These are phyloP conservation scores for Melinaea marsaeus DNA, from an alignment of 2,888 invertebrate genomes.

Conservation along the genomic window DNA sequence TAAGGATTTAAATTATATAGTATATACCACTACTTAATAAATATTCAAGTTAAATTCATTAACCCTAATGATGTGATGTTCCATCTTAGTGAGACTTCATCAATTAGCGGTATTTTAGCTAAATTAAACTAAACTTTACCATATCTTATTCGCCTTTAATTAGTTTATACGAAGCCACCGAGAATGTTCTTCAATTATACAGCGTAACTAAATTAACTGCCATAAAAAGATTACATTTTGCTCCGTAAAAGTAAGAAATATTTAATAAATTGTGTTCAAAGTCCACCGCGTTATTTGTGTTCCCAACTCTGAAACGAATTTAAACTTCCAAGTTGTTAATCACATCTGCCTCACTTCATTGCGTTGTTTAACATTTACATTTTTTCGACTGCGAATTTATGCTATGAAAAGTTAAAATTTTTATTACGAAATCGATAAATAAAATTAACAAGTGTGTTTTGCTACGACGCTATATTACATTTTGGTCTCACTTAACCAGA, in stretches of 20 bases:
- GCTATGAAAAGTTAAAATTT: not conserved
- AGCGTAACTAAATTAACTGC: not conserved
- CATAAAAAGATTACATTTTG: slow-evolving; percentile 9
- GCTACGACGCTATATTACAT: too few species aligned
- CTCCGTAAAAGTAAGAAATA: slow-evolving; percentile 48
- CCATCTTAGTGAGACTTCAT: not conserved
- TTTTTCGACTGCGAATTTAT: slow-evolving; percentile 15
- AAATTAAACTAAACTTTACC: not conserved
- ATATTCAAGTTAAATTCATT: not conserved
- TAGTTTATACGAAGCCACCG: not conserved
- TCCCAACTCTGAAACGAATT: slow-evolving; percentile 46
- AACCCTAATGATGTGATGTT: not conserved
- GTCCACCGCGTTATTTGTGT: slow-evolving; percentile 47
- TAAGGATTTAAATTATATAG: too few species aligned
- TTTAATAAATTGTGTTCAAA: slow-evolving; percentile 45
- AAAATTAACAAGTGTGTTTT: too few species aligned
- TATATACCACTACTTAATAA: not conserved
- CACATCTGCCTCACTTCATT: slow-evolving; percentile 23
- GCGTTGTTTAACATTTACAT: slow-evolving; percentile 24
- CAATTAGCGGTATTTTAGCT: slow-evolving; percentile 4
- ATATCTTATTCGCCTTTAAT: slow-evolving; percentile 3
- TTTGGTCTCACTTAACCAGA: too few species aligned
- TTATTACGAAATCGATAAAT: too few species aligned
- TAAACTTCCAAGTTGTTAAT: slow-evolving; percentile 39
- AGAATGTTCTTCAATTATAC: not conserved